Evolutionary conservation across 2,113 vertebrate species (phyloP).

Genomic region (Hemiscyllium ocellatum): DNA sequence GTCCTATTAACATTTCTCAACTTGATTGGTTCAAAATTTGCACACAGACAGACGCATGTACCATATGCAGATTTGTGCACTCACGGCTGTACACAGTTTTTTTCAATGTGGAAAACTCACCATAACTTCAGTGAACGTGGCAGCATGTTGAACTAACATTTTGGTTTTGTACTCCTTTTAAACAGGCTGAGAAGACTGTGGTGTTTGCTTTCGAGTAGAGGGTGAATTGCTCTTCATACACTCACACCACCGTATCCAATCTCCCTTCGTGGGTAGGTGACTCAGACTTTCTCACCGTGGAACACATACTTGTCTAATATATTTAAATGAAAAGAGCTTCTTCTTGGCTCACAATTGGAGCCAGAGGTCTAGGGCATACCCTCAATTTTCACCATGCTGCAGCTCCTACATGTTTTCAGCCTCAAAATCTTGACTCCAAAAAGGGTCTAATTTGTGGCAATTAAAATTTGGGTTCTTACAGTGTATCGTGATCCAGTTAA

Average conservation of each 20-base stretch:
- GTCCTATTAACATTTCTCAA: background rate
- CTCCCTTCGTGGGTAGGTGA: background rate
- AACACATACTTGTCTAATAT: background rate
- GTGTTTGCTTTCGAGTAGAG: background rate
- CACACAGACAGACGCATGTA: background rate
- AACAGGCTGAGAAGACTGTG: background rate
- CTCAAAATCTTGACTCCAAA: background rate
- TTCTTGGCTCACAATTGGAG: background rate
- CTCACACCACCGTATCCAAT: background rate
- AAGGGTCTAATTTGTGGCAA: background rate
- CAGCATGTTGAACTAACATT: background rate
- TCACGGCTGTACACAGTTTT: too few species aligned
- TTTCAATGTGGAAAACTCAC: background rate
- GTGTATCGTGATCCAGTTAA: too few species aligned
- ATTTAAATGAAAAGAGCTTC: background rate
- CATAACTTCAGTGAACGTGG: background rate
- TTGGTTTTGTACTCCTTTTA: background rate
- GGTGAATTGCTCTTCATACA: background rate
- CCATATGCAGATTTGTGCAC: too few species aligned
- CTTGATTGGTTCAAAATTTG: background rate
- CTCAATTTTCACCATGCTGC: background rate
- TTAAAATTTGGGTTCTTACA: background rate
- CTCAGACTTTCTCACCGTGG: background rate
- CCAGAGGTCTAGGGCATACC: background rate
- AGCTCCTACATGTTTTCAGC: background rate